These are phyloP conservation scores for Myiozetetes cayanensis DNA, from an alignment of 2,113 vertebrate genomes.

Conservation along the genomic window DNA sequence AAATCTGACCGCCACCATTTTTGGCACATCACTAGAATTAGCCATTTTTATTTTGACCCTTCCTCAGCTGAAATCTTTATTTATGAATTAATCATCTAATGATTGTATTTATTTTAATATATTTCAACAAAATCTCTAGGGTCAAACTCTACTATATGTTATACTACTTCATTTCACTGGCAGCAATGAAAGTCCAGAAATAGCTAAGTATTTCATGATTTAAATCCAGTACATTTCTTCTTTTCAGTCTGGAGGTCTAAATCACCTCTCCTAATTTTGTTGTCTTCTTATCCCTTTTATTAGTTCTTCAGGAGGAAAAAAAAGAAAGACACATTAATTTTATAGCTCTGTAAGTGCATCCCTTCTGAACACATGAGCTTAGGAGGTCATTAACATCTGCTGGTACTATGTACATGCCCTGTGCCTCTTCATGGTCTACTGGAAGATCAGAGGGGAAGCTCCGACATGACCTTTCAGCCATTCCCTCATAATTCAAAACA, in stretches of 20 bases:
- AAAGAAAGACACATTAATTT: background rate
- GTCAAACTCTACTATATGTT: slow-evolving; percentile 10
- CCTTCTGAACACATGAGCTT: background rate
- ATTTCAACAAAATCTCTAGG: background rate
- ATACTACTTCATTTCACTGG: background rate
- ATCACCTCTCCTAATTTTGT: background rate
- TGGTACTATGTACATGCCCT: background rate
- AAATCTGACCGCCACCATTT: background rate
- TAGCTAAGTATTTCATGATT: slow-evolving; percentile 1
- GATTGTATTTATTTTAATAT: background rate
- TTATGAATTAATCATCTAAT: slow-evolving; percentile 27
- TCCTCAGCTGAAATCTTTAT: slow-evolving; percentile 20
- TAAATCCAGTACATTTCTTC: background rate
- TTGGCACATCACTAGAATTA: background rate
- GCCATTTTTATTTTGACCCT: slow-evolving; percentile 22
- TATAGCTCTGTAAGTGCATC: background rate
- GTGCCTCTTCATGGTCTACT: background rate
- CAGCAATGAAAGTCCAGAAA: background rate
- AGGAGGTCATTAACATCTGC: background rate
- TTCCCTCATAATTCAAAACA: slow-evolving; percentile 5
- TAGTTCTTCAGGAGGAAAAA: background rate
- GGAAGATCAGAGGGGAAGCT: background rate
- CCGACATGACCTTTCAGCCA: background rate
- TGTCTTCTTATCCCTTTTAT: background rate
- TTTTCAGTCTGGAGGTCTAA: background rate